Conservation (phyloP, 2,797 vertebrate species). For the Paramormyrops hopkinsi region DNA sequence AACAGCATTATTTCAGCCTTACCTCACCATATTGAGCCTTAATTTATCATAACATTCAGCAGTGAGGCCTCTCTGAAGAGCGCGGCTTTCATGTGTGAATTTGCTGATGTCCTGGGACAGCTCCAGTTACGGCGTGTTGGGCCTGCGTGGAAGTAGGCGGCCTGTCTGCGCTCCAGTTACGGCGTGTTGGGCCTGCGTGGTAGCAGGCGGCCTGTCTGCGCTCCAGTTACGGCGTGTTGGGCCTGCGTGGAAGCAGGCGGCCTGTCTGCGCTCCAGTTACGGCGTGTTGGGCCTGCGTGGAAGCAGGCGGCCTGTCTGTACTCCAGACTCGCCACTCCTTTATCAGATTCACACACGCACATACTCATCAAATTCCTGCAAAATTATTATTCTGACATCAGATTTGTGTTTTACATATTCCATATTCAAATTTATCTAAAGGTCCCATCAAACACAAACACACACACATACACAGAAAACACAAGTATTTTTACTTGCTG, state of each 20-base stretch:
- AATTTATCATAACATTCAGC: constrained; percentile 65
- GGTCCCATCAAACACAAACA: constrained; percentile 26
- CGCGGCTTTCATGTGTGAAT: constrained; percentile 62
- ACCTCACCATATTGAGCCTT: constrained; percentile 51
- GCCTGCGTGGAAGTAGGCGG: constrained; percentile 38
- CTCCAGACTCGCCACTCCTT: constrained; percentile 30
- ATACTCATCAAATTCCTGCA: background rate
- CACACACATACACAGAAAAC: constrained; percentile 28
- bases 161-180: background rate
- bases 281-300: background rate
- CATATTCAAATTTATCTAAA: background rate
- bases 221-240: too few species aligned
- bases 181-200: too few species aligned
- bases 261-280: too few species aligned
- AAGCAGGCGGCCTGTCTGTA: background rate
- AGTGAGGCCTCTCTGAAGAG: constrained; percentile 55
- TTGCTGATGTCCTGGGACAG: constrained; percentile 62
- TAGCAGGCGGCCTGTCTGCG: too few species aligned
- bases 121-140: constrained; percentile 60
- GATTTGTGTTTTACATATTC: background rate
- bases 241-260: too few species aligned
- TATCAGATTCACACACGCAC: constrained; percentile 26
- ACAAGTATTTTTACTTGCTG: background rate
- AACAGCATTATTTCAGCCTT: constrained; percentile 53
- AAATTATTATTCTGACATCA: background rate